These are phyloP conservation scores for Sarcophaga peregrina DNA, from an alignment of 1,140 invertebrate genomes.

Conservation along the genomic window DNA sequence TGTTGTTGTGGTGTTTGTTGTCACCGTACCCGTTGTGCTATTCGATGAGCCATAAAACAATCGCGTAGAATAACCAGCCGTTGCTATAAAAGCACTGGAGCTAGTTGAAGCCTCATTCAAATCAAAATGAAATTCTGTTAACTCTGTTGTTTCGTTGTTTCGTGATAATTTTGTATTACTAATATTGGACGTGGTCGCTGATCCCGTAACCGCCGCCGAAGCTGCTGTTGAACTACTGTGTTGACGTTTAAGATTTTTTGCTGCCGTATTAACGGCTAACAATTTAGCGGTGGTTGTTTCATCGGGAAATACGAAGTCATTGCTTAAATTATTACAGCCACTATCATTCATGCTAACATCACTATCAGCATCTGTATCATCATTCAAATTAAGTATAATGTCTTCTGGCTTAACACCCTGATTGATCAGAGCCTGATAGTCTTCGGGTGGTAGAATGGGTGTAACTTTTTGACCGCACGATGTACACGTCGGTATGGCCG, in stretches of 20 bases:
- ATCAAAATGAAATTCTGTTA: neutral
- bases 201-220: neutral
- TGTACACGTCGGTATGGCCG: conserved; percentile 74
- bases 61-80: conserved; percentile 55
- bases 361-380: conserved; percentile 51
- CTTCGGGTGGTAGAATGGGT: conserved; percentile 68
- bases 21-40: neutral
- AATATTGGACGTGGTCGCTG: conserved; percentile 29
- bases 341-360: conserved; percentile 46
- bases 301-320: conserved; percentile 58
- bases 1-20: conserved; percentile 49
- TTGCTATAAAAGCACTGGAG: conserved; percentile 18
- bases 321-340: conserved; percentile 35
- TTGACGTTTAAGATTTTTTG: conserved; percentile 59
- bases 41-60: conserved; percentile 53
- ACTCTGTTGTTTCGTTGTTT: conserved; percentile 24
- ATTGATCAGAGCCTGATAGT: conserved; percentile 72
- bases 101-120: conserved; percentile 29
- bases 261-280: conserved; percentile 55
- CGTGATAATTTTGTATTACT: conserved; percentile 24
- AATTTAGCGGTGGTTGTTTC: conserved; percentile 61
- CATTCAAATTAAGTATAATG: conserved; percentile 63
- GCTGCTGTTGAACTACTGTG: conserved; percentile 42
- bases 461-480: conserved; percentile 71
- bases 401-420: conserved; percentile 72